Conservation (phyloP, 2,113 vertebrate species). For the Oreotrochilus melanogaster region DNA sequence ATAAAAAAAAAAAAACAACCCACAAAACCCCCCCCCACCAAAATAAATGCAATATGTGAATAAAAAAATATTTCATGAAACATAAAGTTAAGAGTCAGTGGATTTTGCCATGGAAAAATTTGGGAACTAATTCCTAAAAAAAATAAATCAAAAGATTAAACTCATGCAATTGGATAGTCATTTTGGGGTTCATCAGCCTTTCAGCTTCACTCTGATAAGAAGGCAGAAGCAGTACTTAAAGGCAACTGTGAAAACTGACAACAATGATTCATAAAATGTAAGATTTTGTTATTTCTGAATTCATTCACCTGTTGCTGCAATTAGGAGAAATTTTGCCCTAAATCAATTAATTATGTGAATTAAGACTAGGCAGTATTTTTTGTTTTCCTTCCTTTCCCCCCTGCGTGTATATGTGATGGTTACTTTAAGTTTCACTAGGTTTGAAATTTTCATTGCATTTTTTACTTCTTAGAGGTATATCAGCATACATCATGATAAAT, state of each 20-base stretch:
- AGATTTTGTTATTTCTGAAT: neutral
- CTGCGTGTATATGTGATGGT: fast-evolving
- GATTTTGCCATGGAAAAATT: neutral
- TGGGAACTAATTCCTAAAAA: neutral
- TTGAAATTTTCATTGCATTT: neutral
- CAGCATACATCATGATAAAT: fast-evolving
- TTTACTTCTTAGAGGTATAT: neutral
- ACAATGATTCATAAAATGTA: neutral
- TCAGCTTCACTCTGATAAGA: neutral
- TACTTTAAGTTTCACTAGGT: neutral
- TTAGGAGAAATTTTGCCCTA: neutral
- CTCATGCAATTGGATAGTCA: neutral
- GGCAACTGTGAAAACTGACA: neutral
- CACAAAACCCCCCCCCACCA: too few relatives aligned
- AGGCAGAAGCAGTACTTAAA: neutral
- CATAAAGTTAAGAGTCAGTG: neutral
- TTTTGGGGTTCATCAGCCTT: neutral
- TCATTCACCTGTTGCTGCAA: neutral
- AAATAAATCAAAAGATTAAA: neutral
- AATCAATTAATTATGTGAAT: neutral
- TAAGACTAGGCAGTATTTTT: neutral
- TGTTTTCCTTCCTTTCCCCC: neutral
- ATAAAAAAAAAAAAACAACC: too few relatives aligned
- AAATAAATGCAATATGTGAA: neutral
- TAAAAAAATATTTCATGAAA: neutral